A percentile compares a stretch with the other conserved stretches of the same genome.
phyloP scores from a whole-genome alignment of 2,113 vertebrate species.

The Protobothrops flavoviridis region DNA sequence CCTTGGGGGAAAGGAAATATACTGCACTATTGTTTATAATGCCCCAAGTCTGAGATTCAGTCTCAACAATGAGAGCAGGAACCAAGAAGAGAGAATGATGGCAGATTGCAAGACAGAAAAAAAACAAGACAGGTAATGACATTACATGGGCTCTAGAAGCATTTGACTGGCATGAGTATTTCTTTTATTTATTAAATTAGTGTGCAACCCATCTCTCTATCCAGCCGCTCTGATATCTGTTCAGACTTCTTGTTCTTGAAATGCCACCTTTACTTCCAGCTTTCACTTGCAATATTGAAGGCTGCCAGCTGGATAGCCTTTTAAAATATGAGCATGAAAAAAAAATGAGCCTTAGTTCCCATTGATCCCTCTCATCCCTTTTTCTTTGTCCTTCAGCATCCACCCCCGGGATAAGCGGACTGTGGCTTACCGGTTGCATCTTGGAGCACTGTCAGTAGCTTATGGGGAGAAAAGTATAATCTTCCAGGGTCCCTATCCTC shows the following conservation, averaged over 20 bases:
- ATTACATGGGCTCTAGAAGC: background rate
- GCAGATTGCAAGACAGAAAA: background rate
- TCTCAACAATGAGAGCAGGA: background rate
- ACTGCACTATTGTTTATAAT: background rate
- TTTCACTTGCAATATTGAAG: background rate
- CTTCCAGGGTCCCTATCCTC: conserved; percentile 84
- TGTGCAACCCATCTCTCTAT: background rate
- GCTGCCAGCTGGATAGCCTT: background rate
- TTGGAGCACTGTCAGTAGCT: conserved; percentile 84
- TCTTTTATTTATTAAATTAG: background rate
- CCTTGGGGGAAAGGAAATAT: background rate
- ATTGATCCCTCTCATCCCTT: background rate
- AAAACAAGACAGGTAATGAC: background rate
- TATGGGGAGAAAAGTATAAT: conserved; percentile 73
- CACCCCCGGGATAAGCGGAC: conserved; percentile 88
- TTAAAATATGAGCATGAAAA: background rate
- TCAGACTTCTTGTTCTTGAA: background rate
- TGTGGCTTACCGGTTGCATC: conserved; percentile 76
- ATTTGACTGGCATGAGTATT: background rate
- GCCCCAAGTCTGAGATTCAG: background rate
- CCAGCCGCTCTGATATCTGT: background rate
- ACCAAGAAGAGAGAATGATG: background rate
- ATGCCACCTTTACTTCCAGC: background rate
- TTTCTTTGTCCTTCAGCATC: conserved; percentile 67
- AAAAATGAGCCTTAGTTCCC: background rate